Evolutionary conservation across 1,140 invertebrate genomes (phyloP), one percentile per base, ranked within the genome.

Genomic region (Lepidotrigona ventralis): DNA sequence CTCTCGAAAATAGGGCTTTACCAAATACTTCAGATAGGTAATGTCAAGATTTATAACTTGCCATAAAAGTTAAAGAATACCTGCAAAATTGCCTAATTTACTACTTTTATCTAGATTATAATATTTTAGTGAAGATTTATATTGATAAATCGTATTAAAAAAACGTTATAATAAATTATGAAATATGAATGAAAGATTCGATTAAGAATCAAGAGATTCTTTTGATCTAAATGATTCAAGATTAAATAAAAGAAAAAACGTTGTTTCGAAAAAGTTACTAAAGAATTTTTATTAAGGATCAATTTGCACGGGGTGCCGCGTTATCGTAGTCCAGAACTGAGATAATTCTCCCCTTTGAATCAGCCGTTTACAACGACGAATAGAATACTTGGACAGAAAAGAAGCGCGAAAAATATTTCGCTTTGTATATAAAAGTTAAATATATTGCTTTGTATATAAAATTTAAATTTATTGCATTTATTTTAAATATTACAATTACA

Each of bases 341-440:
- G 53, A 9, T 29, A 76, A 81, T 39, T 66, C 69, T 66, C 74
- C 63, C 46, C 64, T 83, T 79, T 29, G 51, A 46, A 72, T 79
- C 56, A 72, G 56, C 58, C 33, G 60, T 71, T 79, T 39, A 15
- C 5, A 79, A 23, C 29, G 76, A 64, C 68, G 46, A 64, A 70
- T 56, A 53, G 56, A 14, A 39, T n/a, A 51, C 54, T n/a, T 51
- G 21, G 74, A 39, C 21, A 17, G 21, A 83, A 12, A 39, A 63
- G 23, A 11, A 69, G 66, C 21, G 23, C 11, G n/a, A 53, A 63
- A 63, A 14, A 2, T 70, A 70, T 39, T 68, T 81, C 4, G 66
- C 5, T 74, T 29, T 51, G 6, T 15, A 4, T 5, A 5, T 11
- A 1, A 66, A 33, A 54, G 1, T 19, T 33, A 9, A 21, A 53